phyloP scores from a whole-genome alignment of 2,113 vertebrate species.

The Sarotherodon lohbergeri region DNA sequence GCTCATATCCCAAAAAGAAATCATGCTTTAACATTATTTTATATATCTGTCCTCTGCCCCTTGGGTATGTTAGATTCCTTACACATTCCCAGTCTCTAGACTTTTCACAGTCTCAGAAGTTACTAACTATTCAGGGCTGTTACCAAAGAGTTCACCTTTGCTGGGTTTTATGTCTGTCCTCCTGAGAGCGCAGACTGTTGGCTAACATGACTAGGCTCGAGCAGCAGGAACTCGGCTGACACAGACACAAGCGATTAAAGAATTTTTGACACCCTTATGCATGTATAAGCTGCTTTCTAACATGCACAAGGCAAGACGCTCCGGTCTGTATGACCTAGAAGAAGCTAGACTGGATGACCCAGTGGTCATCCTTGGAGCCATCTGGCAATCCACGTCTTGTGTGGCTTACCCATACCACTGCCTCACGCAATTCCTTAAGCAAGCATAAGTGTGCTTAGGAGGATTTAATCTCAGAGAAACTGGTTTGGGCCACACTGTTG shows the following conservation, averaged over 20 bases:
- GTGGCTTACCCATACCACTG: constrained; percentile 62
- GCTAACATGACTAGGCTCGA: background rate
- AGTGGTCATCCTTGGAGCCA: constrained; percentile 68
- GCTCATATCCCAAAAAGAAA: background rate
- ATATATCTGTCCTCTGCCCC: background rate
- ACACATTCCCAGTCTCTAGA: background rate
- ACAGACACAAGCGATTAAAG: constrained; percentile 38
- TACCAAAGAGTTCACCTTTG: background rate
- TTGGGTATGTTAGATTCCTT: background rate
- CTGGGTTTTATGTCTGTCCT: background rate
- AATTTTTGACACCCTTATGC: constrained; percentile 44
- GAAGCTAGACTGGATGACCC: constrained; percentile 68
- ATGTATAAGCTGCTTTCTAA: constrained; percentile 62
- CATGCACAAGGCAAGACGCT: constrained; percentile 25
- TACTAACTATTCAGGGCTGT: background rate
- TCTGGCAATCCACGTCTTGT: constrained; percentile 64
- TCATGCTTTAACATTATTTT: background rate
- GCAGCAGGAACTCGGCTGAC: background rate
- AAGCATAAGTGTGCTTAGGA: constrained; percentile 68
- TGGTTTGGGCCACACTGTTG: constrained; percentile 51
- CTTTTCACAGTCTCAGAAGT: background rate
- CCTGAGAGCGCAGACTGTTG: background rate
- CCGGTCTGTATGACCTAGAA: constrained; percentile 61
- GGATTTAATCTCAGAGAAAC: constrained; percentile 70
- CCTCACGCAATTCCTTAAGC: constrained; percentile 68